Conservation (phyloP, 2,888 invertebrate genomes). For the Caenorhabditis sinica region DNA sequence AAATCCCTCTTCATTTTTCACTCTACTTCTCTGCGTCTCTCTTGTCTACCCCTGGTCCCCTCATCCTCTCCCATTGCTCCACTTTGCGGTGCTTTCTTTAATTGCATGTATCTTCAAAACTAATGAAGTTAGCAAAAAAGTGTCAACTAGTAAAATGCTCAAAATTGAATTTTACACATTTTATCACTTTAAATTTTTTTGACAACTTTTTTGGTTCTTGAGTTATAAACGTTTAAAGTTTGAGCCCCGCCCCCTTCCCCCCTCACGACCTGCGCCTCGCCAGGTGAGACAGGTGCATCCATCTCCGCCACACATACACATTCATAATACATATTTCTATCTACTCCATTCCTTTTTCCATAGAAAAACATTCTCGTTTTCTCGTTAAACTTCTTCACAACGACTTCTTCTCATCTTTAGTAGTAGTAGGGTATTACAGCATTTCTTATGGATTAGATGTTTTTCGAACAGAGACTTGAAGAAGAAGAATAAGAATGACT, state of each 20-base stretch:
- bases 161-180: no score
- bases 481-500: neutral
- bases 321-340: conserved; percentile 7
- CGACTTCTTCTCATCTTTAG: neutral
- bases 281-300: conserved; percentile 54
- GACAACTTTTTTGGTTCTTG: no score
- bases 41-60: neutral
- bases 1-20: conserved; percentile 5
- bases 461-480: neutral
- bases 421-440: neutral
- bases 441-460: neutral
- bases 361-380: neutral
- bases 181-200: no score
- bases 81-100: neutral
- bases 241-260: conserved; percentile 18
- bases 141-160: no score
- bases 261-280: neutral
- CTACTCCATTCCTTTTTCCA: neutral
- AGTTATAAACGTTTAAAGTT: no score
- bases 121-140: no score
- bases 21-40: conserved; percentile 21
- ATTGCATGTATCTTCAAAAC: neutral
- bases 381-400: neutral
- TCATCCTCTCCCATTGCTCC: conserved; percentile 15
- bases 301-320: conserved; percentile 1